Evolutionary conservation across 2,888 invertebrate species (phyloP).

Genomic region (Anticlea derivata): DNA sequence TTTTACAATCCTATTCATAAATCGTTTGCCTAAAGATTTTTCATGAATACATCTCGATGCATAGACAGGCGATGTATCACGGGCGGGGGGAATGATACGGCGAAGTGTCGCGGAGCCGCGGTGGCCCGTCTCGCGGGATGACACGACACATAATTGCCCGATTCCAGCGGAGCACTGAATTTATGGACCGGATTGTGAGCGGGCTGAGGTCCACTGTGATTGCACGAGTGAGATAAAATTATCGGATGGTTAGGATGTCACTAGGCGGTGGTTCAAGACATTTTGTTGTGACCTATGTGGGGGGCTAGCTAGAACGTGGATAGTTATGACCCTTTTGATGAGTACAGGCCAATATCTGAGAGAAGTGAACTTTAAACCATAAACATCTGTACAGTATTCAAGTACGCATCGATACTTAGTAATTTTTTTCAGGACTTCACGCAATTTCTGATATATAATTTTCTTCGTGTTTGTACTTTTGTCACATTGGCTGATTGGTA

Average conservation of each 20-base stretch:
- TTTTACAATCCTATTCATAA: neutral
- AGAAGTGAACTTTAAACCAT: too few species aligned
- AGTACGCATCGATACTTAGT: too few species aligned
- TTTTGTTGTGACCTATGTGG: too few species aligned
- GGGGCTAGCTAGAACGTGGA: too few species aligned
- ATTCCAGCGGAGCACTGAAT: constrained; percentile 10
- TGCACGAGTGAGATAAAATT: neutral
- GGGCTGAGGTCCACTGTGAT: constrained; percentile 1
- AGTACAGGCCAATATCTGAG: too few species aligned
- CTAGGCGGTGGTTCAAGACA: neutral
- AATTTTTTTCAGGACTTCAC: too few species aligned
- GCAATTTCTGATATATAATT: too few species aligned
- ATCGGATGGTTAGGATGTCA: neutral
- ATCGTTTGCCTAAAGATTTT: neutral
- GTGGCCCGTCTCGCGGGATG: constrained; percentile 20
- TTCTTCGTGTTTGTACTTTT: too few species aligned
- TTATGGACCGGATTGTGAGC: constrained; percentile 18
- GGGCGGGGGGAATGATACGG: constrained; percentile 15
- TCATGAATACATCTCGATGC: constrained; percentile 3
- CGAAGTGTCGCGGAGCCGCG: constrained; percentile 12
- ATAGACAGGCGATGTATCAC: constrained; percentile 25
- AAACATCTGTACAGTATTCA: too few species aligned
- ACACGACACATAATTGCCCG: constrained; percentile 26
- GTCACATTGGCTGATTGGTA: too few species aligned
- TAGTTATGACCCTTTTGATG: too few species aligned